Conservation (phyloP, 1,140 invertebrate genomes). For the Babylonia areolata region DNA sequence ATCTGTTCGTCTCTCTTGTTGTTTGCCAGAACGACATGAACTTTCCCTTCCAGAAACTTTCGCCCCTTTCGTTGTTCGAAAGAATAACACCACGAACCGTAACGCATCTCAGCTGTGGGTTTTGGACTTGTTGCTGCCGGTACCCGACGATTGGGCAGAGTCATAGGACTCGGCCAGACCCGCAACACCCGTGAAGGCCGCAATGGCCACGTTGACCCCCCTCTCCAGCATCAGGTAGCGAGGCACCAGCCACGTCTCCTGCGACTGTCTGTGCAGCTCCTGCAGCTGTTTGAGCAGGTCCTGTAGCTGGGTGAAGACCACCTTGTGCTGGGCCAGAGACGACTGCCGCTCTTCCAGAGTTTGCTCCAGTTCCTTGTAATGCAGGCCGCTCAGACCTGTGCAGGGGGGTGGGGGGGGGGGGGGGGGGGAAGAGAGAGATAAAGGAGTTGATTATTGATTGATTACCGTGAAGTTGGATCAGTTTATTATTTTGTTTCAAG, state of each 20-base stretch:
- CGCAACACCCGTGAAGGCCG: neutral
- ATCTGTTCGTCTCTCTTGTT: too few species aligned
- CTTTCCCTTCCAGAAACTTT: too few species aligned
- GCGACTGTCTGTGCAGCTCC: neutral
- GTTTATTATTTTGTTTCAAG: neutral
- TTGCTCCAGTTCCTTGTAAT: slow-evolving; percentile 20
- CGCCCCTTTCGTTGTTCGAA: too few species aligned
- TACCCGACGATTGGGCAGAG: neutral
- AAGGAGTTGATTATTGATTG: neutral
- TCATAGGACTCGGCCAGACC: neutral
- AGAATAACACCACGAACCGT: too few species aligned
- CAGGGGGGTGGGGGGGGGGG: too few species aligned
- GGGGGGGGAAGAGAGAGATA: neutral
- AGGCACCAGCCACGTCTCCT: slow-evolving; percentile 3
- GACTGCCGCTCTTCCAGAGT: slow-evolving; percentile 19
- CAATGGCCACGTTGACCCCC: neutral
- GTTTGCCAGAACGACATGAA: too few species aligned
- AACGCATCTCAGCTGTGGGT: neutral
- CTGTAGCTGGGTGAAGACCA: slow-evolving; percentile 24
- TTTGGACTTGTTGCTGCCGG: neutral
- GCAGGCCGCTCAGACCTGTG: slow-evolving; percentile 11
- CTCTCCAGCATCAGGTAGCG: slow-evolving; percentile 21
- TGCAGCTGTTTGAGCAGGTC: slow-evolving; percentile 28
- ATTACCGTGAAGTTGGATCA: neutral
- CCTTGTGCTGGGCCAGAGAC: slow-evolving; percentile 15